Percentiles rank a stretch among this genome's conserved stretches.
Evolutionary conservation across 2,888 invertebrate species (phyloP).

Genomic region (Tiliacea aurago): DNA sequence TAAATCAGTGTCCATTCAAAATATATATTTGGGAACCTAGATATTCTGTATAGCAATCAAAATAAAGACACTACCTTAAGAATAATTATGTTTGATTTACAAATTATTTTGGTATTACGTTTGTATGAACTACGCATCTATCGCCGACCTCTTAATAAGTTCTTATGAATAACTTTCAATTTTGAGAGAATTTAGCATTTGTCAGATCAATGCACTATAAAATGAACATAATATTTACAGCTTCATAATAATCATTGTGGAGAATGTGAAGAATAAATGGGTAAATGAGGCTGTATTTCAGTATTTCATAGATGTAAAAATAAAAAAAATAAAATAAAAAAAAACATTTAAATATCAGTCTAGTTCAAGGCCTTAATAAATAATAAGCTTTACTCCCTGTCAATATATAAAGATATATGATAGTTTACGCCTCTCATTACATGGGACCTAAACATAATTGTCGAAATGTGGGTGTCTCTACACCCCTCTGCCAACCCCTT

Average conservation of each 20-base stretch:
- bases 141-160: no score
- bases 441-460: background rate
- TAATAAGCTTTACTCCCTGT: slow-evolving; percentile 18
- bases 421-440: background rate
- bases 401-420: background rate
- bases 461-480: background rate
- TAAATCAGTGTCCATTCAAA: no score
- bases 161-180: no score
- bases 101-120: no score
- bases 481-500: background rate
- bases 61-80: no score
- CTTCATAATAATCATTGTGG: slow-evolving; percentile 22
- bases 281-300: slow-evolving; percentile 8
- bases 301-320: slow-evolving; percentile 10
- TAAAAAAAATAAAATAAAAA: no score
- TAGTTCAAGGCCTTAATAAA: slow-evolving; percentile 42
- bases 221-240: slow-evolving; percentile 21
- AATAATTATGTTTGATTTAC: no score
- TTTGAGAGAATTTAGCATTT: no score
- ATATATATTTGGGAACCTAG: no score
- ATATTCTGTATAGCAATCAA: no score
- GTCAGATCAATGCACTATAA: background rate
- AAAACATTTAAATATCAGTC: slow-evolving; percentile 16
- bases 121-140: no score
- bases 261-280: slow-evolving; percentile 10